A percentile compares a stretch with the other conserved stretches of the same genome.
Evolutionary conservation across 2,113 vertebrate genomes (phyloP).

Genomic region (Prietella phreatophila): DNA sequence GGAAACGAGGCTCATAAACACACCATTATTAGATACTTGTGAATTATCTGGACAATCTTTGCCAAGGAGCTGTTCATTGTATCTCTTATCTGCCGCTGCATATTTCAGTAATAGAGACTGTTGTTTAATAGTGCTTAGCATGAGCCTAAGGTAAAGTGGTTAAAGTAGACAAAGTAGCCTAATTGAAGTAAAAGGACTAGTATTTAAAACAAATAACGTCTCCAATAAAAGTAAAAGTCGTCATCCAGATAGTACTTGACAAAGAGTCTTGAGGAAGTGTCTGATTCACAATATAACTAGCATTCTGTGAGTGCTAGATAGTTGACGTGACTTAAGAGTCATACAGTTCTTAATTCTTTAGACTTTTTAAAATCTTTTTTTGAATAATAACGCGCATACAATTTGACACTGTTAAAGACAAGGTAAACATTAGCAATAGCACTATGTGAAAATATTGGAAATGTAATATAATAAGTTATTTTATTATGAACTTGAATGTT

Average conservation of each 20-base stretch:
- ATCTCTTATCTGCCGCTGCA: not conserved
- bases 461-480: too few relatives aligned
- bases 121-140: conserved; percentile 8
- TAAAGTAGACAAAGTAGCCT: not conserved
- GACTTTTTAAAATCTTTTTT: not conserved
- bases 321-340: not conserved
- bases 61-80: not conserved
- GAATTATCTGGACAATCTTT: conserved; percentile 37
- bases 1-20: not conserved
- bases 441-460: not conserved
- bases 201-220: not conserved
- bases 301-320: not conserved
- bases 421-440: not conserved
- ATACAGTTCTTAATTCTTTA: not conserved
- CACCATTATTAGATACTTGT: conserved; percentile 15
- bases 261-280: not conserved
- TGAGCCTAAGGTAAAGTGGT: not conserved
- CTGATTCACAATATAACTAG: not conserved
- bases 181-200: conserved; percentile 11
- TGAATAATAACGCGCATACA: not conserved
- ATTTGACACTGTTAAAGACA: not conserved
- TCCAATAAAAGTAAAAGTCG: not conserved
- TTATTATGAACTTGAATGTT: not conserved
- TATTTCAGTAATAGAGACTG: conserved; percentile 5
- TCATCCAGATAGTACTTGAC: not conserved